Evolutionary conservation across 2,888 invertebrate species (phyloP), one percentile per base, ranked within the genome.

Genomic region (Drosophila atripex): DNA sequence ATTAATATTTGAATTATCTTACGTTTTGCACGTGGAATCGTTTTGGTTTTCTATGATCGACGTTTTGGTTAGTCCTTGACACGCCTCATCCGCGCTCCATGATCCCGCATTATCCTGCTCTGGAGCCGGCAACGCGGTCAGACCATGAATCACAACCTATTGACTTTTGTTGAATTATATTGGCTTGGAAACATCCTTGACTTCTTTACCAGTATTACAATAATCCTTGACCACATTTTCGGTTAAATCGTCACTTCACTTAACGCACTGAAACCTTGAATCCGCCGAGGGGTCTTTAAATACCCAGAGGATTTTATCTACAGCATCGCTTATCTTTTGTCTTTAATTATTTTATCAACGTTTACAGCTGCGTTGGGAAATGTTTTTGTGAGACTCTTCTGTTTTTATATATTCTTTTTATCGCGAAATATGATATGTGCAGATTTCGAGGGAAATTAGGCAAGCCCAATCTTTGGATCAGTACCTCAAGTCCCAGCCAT

Each of bases 21-120:
- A 71, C 73, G 43, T 56, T 9, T 1, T 2, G 39, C 71, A 64
- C 0, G 56, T 56, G n/a, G 56, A 32, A 56, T 71, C 73, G 30
- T 65, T 47, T 39, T 52, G 12, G 32, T 71, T 71, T 32, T 43
- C 7, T n/a, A 49, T 43, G 1, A 1, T n/a, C 1, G 5, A 9
- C 11, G 39, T 3, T 6, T 7, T 8, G 11, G 8, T 18, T n/a
- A 14, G 30, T 1, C 43, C 28, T 12, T 32, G 21, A 9, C 63
- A 70, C 6, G 50, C 38, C 3, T 30, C 21, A 7, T 51, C 41
- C 1, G 59, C 46, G 41, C 51, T 70, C 70, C 68, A 69, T 8
- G 46, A 3, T 4, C 41, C 25, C 16, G 51, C 1, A 5, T 6
- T 30, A 1, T 28, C 28, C 6, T 11, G 18, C 12, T 9, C 52